Evolutionary conservation across 2,888 invertebrate species (phyloP).

Genomic region (Macrophya alboannulata): DNA sequence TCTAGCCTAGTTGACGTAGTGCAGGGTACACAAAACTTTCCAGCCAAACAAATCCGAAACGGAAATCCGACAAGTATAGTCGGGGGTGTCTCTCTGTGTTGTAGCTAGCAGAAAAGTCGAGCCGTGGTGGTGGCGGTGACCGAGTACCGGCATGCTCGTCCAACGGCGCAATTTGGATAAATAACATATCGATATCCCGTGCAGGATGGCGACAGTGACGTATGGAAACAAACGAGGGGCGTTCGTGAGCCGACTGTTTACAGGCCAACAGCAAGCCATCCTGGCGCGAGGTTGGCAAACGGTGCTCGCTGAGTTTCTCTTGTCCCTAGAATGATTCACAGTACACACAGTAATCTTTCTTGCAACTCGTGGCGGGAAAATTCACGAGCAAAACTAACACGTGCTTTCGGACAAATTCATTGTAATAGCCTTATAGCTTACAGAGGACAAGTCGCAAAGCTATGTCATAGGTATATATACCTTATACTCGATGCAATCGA

Average conservation of each 20-base stretch:
- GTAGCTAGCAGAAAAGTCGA: conserved; percentile 64
- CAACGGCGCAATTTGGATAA: conserved; percentile 59
- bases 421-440: background rate
- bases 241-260: conserved; percentile 57
- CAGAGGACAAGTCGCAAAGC: background rate
- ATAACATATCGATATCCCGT: conserved; percentile 58
- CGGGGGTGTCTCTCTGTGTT: conserved; percentile 61
- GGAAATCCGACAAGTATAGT: conserved; percentile 70
- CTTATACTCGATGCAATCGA: conserved; percentile 1
- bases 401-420: conserved; percentile 36
- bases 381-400: conserved; percentile 47
- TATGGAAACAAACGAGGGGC: conserved; percentile 56
- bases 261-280: conserved; percentile 44
- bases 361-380: conserved; percentile 12
- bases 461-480: background rate
- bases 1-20: conserved; percentile 55
- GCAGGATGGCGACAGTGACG: conserved; percentile 56
- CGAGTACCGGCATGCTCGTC: conserved; percentile 54
- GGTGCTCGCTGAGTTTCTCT: conserved; percentile 38
- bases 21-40: conserved; percentile 71
- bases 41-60: conserved; percentile 78
- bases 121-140: conserved; percentile 47
- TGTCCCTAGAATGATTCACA: conserved; percentile 46
- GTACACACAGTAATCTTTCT: conserved; percentile 40
- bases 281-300: conserved; percentile 24